Percentiles rank a stretch among this genome's conserved stretches.
Conservation (phyloP, 1,140 invertebrate species). For the Heliothis virescens region DNA sequence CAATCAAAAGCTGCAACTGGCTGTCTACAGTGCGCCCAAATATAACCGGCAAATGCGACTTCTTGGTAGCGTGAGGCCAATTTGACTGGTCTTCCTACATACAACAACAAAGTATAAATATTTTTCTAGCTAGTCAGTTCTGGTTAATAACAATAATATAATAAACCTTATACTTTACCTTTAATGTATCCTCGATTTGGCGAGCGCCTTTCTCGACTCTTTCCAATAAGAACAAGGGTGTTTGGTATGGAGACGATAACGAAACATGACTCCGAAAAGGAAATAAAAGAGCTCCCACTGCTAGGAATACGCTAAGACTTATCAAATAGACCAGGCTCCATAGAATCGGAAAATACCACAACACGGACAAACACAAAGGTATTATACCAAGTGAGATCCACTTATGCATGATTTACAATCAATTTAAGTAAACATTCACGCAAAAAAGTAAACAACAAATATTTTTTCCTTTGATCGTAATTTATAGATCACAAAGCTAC, state of each 20-base stretch:
- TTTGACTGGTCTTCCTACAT: conserved; percentile 76
- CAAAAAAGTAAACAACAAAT: conserved; percentile 39
- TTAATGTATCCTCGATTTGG: conserved; percentile 74
- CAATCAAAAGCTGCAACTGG: conserved; percentile 93
- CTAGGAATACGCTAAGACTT: conserved; percentile 67
- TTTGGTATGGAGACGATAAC: conserved; percentile 83
- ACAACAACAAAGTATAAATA: conserved; percentile 33
- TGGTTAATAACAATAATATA: conserved; percentile 3
- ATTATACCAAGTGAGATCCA: conserved; percentile 64
- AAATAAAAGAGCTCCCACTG: conserved; percentile 68
- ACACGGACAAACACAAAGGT: conserved; percentile 63
- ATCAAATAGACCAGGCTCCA: conserved; percentile 69
- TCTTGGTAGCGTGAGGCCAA: conserved; percentile 73
- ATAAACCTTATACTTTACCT: conserved; percentile 65
- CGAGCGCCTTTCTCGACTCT: conserved; percentile 81
- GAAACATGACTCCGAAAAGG: conserved; percentile 82
- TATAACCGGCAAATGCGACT: conserved; percentile 89
- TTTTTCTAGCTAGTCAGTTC: neutral
- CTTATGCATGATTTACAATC: conserved; percentile 67
- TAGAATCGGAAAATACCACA: conserved; percentile 72
- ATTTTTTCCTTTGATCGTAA: neutral
- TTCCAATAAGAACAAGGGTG: conserved; percentile 78
- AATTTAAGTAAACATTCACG: conserved; percentile 39
- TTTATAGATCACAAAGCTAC: neutral
- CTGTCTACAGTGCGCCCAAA: conserved; percentile 93